These are phyloP conservation scores for Gymnodraco acuticeps DNA, from an alignment of 2,797 vertebrate species.

Conservation along the genomic window DNA sequence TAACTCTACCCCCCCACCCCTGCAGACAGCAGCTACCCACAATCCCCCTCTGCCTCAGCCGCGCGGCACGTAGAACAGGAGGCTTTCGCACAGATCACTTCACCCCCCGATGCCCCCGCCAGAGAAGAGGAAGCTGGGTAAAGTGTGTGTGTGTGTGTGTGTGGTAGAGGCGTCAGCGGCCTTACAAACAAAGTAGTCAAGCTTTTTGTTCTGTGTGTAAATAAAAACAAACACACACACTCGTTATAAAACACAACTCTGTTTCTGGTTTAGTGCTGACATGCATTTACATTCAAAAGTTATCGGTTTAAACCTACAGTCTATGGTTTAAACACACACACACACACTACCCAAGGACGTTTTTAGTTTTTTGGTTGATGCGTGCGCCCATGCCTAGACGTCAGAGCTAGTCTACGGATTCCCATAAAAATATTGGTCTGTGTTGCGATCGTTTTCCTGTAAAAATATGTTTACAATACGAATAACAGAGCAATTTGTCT, in stretches of 20 bases:
- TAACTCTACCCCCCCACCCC: constrained; percentile 63
- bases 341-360: neutral
- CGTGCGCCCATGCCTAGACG: neutral
- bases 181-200: constrained; percentile 59
- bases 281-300: constrained; percentile 24
- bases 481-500: neutral
- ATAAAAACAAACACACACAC: constrained; percentile 55
- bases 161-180: constrained; percentile 12
- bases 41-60: constrained; percentile 83
- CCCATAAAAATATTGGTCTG: neutral
- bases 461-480: neutral
- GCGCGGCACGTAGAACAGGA: constrained; percentile 79
- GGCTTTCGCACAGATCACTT: constrained; percentile 87
- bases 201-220: constrained; percentile 52
- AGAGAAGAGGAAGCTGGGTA: constrained; percentile 71
- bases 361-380: neutral
- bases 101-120: constrained; percentile 82
- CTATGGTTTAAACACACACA: too few relatives aligned
- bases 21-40: constrained; percentile 85
- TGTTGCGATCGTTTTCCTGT: neutral
- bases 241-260: constrained; percentile 30
- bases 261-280: constrained; percentile 37
- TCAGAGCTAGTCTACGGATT: too few relatives aligned
- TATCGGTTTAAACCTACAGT: neutral
- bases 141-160: constrained; percentile 34